phyloP scores from a whole-genome alignment of 2,888 invertebrate genomes.

The Phortica magna region DNA sequence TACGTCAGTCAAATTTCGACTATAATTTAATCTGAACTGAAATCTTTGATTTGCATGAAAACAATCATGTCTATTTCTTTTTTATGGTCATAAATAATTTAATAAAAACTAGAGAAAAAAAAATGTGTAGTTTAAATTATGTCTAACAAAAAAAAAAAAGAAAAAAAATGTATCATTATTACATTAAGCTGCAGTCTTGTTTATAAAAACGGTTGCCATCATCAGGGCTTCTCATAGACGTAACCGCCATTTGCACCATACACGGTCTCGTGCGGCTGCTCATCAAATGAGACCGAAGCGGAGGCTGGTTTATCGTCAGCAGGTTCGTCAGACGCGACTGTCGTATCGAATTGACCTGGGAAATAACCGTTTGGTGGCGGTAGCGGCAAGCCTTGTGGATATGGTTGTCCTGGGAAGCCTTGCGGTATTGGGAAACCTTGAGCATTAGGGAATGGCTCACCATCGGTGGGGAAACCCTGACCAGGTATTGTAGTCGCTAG shows the following conservation, averaged over 20 bases:
- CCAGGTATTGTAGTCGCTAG: slow-evolving; percentile 1
- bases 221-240: slow-evolving; percentile 56
- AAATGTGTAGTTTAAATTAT: slow-evolving; percentile 7
- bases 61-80: slow-evolving; percentile 44
- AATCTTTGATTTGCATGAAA: slow-evolving; percentile 53
- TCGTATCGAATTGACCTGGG: slow-evolving; percentile 19
- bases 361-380: background rate
- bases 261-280: slow-evolving; percentile 49
- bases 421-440: background rate
- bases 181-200: slow-evolving; percentile 33
- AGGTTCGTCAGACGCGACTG: background rate
- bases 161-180: slow-evolving; percentile 34
- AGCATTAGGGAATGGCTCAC: background rate
- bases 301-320: background rate
- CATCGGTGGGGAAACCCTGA: slow-evolving; percentile 12
- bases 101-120: slow-evolving; percentile 28
- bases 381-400: background rate
- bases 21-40: slow-evolving; percentile 5
- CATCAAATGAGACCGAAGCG: background rate
- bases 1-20: slow-evolving; percentile 10
- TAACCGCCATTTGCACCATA: slow-evolving; percentile 65
- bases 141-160: slow-evolving; percentile 33
- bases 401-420: slow-evolving; percentile 22
- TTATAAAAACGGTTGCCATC: slow-evolving; percentile 25
- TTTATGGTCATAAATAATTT: slow-evolving; percentile 46